Evolutionary conservation across 2,888 invertebrate species (phyloP), one percentile per base, ranked within the genome.

Genomic region (Ganaspis brasiliensis): DNA sequence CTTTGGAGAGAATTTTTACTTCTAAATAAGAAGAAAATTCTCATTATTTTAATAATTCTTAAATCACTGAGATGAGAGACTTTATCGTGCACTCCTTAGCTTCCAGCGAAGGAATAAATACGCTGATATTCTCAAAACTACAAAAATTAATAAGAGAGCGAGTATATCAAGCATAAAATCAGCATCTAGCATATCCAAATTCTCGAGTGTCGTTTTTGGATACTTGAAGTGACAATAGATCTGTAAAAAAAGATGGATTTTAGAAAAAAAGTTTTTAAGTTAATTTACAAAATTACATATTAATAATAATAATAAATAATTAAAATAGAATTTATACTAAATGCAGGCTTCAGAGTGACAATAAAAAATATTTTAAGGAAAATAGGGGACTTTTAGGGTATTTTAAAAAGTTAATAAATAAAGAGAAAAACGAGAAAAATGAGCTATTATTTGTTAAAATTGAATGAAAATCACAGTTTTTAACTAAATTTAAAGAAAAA

Each of bases 21-120:
- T 49, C 19, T 45, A n/a, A 26, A 37, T 8, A 40, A 40, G 72
- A 12, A 19, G 26, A 45, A 45, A 57, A 75, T 72, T 35, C 12
- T 31, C 49, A 35, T n/a, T n/a, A 14, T 24, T 6, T 67, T 21
- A 37, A 31, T 14, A 19, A 31, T 37, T 63, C 21, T 21, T 2
- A 6, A 45, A 45, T 9, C 1, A 8, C 14, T 45, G 31, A 6
- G 31, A 1, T 10, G 12, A 31, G 2, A 52, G 16, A 82, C 87
- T n/a, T 93, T 96, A 97, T 93, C 96, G 95, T 76, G 95, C 94
- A 78, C 96, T 94, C 90, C 95, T 95, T 76, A 97, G 94, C 89
- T 97, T 97, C 97, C 97, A 97, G 83, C 96, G 94, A 56, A 97
- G 93, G 93, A 97, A 97, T 76, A 97, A 92, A 92, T 95, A 97